Evolutionary conservation across 2,797 vertebrate species (phyloP), one percentile per base, ranked within the genome.

Genomic region (Glossophaga mutica): DNA sequence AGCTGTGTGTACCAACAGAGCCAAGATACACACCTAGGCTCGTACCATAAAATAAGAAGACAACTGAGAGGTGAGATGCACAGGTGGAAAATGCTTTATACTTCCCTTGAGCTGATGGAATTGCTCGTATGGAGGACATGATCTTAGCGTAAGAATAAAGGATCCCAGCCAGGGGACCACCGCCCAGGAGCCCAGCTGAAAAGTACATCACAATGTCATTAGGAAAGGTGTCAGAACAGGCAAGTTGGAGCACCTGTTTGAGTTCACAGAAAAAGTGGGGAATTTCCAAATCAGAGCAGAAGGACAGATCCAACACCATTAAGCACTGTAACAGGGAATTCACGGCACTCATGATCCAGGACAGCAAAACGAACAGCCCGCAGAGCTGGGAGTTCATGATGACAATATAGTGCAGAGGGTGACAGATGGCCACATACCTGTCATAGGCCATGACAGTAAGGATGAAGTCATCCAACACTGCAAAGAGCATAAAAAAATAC

Each of bases 371-470:
- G 22, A 97, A 70, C 22, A 57, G 34, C 2, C 59, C 29, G 24
- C 96, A 97, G 50, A 89, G 34, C 26, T 1, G n/a, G 19, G 68
- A 55, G 0, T 39, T 96, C 65, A 98, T 96, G 78, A 94, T 96
- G 52, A 92, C 62, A 0, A 2, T 82, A 14, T 97, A 98, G 52
- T 57, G 89, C 62, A 98, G 34, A 10, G 98, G 97, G 19, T 91
- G 91, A 37, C 95, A 97, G 42, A 98, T 96, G 50, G 96, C 97
- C 70, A 97, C 73, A 37, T 90, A 98, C 2, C 96, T 55, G 79
- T 98, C 98, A 39, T 97, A 95, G 18, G 96, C 97, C 97, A 98
- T 98, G 24, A 95, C 24, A 0, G 88, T 94, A 37, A 98, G 77
- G 11, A 97, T 67, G 5, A 92, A 96, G 59, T 94, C 85, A 22